Evolutionary conservation across 2,888 invertebrate species (phyloP), one percentile per base, ranked within the genome.

Genomic region (Raillietiella orientalis): DNA sequence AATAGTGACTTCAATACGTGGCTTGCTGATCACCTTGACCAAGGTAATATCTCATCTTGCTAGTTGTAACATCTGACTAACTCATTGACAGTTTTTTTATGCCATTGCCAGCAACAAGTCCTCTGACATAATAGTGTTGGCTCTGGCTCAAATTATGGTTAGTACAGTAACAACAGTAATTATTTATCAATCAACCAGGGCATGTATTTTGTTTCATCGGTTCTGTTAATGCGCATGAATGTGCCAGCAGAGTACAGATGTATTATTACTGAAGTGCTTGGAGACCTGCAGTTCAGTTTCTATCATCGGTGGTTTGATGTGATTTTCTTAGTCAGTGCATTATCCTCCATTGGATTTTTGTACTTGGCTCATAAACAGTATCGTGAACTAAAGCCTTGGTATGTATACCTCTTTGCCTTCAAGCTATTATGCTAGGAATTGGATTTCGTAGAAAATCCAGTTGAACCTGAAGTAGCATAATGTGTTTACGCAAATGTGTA

Each of bases 231-330:
- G 66, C 55, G 96, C 16, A 96, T 96, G 96, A 96, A 96, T 44
- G 87, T 96, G 82, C 96, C 96, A 0, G 62, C 72, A 0, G 84
- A 96, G 45, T 96, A 96, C 47, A 58, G 93, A 19, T 66, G 66
- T 24, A 96, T 96, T 25, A 67, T 75, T 32, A 70, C 71, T 1
- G 61, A 70, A 53, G 93, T 96, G 1, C 48, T 96, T 11, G 96
- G 93, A 2, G 90, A 90, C 42, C 51, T 96, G 31, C 90, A 96
- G 46, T 96, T 96, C 40, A 87, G 79, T 44, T 96, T 96, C 55
- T 96, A 96, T 44, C 96, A 96, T 45, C 60, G 96, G 31, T 99
- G 96, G 96, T 96, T 99, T 46, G 96, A 96, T 47, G 93, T 96
- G 4, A 99, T 96, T 42, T 96, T 96, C 46, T 54, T 96, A 30